These are phyloP conservation scores for Coluber constrictor DNA, from an alignment of 2,797 vertebrate genomes.

Conservation along the genomic window DNA sequence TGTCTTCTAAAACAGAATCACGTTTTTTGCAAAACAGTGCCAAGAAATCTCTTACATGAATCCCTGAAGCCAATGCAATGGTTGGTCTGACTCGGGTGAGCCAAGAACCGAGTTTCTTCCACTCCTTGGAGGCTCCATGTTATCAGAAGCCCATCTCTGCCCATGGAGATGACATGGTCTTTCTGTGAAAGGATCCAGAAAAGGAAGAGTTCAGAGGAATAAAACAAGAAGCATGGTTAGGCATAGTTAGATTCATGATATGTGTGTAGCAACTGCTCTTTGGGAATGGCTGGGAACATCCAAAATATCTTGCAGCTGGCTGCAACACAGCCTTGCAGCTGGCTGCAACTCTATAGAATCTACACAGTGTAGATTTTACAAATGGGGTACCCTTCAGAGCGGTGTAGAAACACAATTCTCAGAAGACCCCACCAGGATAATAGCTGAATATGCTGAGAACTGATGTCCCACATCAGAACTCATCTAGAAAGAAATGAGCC, in stretches of 20 bases:
- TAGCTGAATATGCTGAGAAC: too few relatives aligned
- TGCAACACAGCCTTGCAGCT: too few relatives aligned
- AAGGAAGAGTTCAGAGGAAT: rapidly evolving
- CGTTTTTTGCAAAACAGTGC: background rate
- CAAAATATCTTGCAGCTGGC: background rate
- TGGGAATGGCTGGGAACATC: background rate
- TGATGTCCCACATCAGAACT: background rate
- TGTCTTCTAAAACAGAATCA: background rate
- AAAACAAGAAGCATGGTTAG: too few relatives aligned
- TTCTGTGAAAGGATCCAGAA: constrained; percentile 62
- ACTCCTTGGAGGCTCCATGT: constrained; percentile 78
- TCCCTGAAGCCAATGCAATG: constrained; percentile 67
- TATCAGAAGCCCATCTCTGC: constrained; percentile 76
- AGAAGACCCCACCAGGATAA: background rate
- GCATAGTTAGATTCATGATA: background rate
- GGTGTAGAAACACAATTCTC: background rate
- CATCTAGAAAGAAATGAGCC: background rate
- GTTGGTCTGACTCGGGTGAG: constrained; percentile 74
- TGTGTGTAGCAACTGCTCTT: background rate
- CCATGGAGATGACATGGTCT: constrained; percentile 72
- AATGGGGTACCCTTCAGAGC: background rate
- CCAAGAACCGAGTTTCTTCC: constrained; percentile 80
- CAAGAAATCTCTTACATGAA: constrained; percentile 37
- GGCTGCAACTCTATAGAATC: too few relatives aligned
- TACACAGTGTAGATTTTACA: background rate